Evolutionary conservation across 2,797 vertebrate genomes (phyloP), one percentile per base, ranked within the genome.

Genomic region (Botia almorhae): DNA sequence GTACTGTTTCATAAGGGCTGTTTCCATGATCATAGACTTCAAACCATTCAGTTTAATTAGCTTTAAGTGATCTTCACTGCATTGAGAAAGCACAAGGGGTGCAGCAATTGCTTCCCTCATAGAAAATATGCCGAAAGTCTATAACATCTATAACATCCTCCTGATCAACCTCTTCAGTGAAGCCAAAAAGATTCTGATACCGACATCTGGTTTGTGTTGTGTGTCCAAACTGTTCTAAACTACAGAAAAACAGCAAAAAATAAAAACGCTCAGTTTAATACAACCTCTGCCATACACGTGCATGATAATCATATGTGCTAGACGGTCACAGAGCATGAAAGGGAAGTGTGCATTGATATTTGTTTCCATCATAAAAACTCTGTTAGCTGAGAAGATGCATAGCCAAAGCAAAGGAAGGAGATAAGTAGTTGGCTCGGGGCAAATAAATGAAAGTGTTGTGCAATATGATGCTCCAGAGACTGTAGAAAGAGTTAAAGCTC

Each of bases 171-270:
- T 11, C 12, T 43, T 67, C 14, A 46, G 51, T 4, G 14, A 5
- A n/a, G 3, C 0, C 48, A 19, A n/a, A 39, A 33, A 51, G 26
- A 75, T 7, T n/a, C 26, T 51, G 26, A 65, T 16, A 21, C 11
- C 19, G 2, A 76, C 74, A 68, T 77, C 75, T 69, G 75, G 21
- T n/a, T 46, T 58, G 64, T 46, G 63, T 29, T 68, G 16, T 68
- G 16, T 55, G 75, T 58, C 53, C 53, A 58, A 69, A 13, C 61
- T 23, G 19, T 56, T 68, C 19, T 19, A 53, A 58, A 29, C 4
- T 10, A 53, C 21, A 77, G 36, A 53, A 58, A 39, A 13, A 26
- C 61, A 23, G 11, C n/a, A 13, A 55, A 68, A 67, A 12, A 29
- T 8, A 19, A 72, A 21, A 36, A 3, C 13, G 17, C 4, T 33